These are phyloP conservation scores for Nesoenas mayeri DNA, from an alignment of 2,113 vertebrate genomes.

Conservation along the genomic window DNA sequence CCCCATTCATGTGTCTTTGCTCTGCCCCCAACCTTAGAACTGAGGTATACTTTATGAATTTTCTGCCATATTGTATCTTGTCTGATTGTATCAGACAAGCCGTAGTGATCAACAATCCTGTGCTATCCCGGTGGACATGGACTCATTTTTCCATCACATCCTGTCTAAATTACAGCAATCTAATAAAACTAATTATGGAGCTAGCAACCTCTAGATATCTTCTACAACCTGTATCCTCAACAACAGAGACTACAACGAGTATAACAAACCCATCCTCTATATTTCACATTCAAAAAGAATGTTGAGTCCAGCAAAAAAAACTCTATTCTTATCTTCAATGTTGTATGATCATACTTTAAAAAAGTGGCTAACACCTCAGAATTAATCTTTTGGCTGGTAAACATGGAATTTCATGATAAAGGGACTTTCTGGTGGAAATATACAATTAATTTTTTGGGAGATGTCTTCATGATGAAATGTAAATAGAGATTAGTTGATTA, in stretches of 20 bases:
- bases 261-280: background rate
- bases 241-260: background rate
- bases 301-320: background rate
- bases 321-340: background rate
- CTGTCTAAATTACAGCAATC: background rate
- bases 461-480: background rate
- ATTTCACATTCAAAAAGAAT: background rate
- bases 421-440: background rate
- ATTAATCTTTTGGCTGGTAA: background rate
- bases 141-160: background rate
- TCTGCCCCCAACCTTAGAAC: background rate
- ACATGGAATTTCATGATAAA: background rate
- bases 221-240: background rate
- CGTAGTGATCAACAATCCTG: background rate
- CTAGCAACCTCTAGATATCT: background rate
- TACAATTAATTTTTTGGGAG: background rate
- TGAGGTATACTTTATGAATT: background rate
- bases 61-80: background rate
- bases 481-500: background rate
- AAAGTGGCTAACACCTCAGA: background rate
- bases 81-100: background rate
- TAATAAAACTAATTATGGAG: background rate
- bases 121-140: background rate
- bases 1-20: background rate
- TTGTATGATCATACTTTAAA: background rate